A percentile compares a stretch with the other conserved stretches of the same genome.
phyloP scores from a whole-genome alignment of 2,888 invertebrate species.

The Augiades crinisus region DNA sequence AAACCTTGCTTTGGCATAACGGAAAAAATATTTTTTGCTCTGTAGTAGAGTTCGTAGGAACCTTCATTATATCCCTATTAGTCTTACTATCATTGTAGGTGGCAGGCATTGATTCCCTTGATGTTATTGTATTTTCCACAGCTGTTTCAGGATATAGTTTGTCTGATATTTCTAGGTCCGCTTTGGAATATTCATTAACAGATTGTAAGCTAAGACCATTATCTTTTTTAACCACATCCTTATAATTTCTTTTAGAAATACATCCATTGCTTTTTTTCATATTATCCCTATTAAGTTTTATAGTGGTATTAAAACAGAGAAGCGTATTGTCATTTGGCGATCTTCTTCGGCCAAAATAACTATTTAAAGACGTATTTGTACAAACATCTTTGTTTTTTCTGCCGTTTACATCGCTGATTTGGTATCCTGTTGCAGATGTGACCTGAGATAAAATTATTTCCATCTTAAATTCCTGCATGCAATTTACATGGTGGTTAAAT shows the following conservation, averaged over 20 bases:
- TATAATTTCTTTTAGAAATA: not conserved
- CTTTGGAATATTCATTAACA: not conserved
- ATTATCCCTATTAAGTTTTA: not conserved
- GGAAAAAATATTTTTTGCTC: not conserved
- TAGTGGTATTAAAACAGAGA: not conserved
- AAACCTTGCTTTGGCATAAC: constrained; percentile 18
- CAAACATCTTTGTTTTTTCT: constrained; percentile 29
- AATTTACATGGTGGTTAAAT: constrained; percentile 44
- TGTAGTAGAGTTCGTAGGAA: not conserved
- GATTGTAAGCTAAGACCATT: not conserved
- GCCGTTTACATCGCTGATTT: constrained; percentile 6
- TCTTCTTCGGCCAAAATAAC: constrained; percentile 25
- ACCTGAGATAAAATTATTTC: constrained; percentile 40
- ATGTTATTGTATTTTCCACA: not conserved
- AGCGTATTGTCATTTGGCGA: not conserved
- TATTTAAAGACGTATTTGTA: constrained; percentile 26
- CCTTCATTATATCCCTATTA: not conserved
- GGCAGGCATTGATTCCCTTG: not conserved
- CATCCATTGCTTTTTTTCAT: not conserved
- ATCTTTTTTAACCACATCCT: not conserved
- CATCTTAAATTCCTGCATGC: constrained; percentile 29
- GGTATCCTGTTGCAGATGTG: constrained; percentile 28
- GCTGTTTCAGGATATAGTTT: not conserved
- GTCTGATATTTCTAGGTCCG: not conserved
- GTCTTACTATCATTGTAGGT: not conserved